These are phyloP conservation scores for Drosophila pallidifrons DNA, from an alignment of 1,140 invertebrate genomes.

Conservation along the genomic window DNA sequence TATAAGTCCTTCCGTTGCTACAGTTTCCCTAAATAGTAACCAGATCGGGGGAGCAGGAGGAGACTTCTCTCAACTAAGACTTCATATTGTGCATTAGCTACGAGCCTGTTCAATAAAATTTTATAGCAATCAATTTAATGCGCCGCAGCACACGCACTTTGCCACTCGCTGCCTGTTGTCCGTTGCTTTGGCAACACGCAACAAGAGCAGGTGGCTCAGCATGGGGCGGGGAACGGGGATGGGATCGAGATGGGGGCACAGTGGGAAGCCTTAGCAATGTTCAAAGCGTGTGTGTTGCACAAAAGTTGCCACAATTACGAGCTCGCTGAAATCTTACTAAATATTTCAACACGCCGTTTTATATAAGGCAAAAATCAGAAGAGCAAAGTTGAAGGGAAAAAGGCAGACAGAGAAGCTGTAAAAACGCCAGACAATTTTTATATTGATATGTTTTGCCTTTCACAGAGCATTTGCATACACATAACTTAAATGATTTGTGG, in stretches of 20 bases:
- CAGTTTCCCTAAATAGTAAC: constrained; percentile 29
- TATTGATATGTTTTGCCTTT: constrained; percentile 26
- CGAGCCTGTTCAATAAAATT: constrained; percentile 58
- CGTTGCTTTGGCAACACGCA: constrained; percentile 53
- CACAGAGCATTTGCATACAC: neutral
- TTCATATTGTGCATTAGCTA: constrained; percentile 46
- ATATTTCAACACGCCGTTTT: constrained; percentile 65
- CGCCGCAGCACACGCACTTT: constrained; percentile 72
- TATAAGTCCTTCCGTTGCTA: constrained; percentile 52
- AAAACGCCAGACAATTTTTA: constrained; percentile 51
- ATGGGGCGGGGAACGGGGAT: too few relatives aligned
- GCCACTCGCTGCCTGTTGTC: constrained; percentile 30
- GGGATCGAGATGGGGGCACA: neutral
- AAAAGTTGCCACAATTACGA: constrained; percentile 70
- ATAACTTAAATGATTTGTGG: neutral
- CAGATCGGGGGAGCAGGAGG: neutral
- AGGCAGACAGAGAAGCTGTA: constrained; percentile 30
- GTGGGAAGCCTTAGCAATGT: constrained; percentile 58
- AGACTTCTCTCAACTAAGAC: constrained; percentile 39
- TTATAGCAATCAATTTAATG: constrained; percentile 81
- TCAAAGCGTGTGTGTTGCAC: constrained; percentile 9
- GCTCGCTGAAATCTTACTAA: constrained; percentile 73
- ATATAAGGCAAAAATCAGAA: constrained; percentile 22
- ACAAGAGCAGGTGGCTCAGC: neutral
- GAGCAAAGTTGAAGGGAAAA: neutral